These are phyloP conservation scores for Zeugodacus cucurbitae DNA, from an alignment of 1,140 invertebrate genomes.

Conservation along the genomic window DNA sequence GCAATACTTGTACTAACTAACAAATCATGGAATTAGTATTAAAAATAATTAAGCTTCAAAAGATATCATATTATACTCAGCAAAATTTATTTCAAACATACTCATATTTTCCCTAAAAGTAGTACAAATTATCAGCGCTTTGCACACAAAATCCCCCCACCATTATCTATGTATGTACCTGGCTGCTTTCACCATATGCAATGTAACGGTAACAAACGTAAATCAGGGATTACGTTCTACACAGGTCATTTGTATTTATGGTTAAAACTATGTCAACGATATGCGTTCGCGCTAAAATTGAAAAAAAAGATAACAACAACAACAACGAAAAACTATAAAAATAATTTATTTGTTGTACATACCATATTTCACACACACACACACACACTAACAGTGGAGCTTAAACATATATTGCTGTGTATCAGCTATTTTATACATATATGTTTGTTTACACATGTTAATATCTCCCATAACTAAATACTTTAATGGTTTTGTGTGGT, in stretches of 20 bases:
- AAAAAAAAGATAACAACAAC: neutral
- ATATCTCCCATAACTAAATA: no score
- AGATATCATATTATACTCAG: no score
- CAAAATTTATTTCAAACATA: no score
- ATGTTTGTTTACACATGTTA: neutral
- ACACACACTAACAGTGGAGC: neutral
- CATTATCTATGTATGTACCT: neutral
- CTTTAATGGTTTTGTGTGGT: neutral
- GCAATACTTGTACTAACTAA: no score
- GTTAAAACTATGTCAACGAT: neutral
- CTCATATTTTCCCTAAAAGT: neutral
- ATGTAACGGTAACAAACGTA: neutral
- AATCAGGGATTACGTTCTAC: constrained; percentile 10
- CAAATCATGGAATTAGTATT: no score
- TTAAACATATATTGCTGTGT: neutral
- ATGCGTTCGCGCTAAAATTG: neutral
- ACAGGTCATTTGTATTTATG: constrained; percentile 15
- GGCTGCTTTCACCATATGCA: neutral
- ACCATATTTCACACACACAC: neutral
- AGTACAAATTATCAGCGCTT: neutral
- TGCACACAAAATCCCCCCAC: neutral
- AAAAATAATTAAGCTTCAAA: no score
- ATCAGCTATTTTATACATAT: neutral
- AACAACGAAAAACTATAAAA: neutral
- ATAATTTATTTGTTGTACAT: no score